These are phyloP conservation scores for Girardinichthys multiradiatus DNA, from an alignment of 2,113 vertebrate genomes.

Conservation along the genomic window DNA sequence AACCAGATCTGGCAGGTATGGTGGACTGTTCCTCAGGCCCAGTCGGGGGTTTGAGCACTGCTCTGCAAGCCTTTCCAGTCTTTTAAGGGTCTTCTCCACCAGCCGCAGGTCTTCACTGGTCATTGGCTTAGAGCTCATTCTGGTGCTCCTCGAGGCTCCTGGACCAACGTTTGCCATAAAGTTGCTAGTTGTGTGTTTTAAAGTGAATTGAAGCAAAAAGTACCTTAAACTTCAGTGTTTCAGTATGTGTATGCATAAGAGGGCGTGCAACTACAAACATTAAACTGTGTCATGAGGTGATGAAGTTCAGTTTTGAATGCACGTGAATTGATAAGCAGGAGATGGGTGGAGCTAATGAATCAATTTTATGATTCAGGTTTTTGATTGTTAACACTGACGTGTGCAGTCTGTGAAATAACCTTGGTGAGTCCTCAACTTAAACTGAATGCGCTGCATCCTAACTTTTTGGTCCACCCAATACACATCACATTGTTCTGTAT, in stretches of 20 bases:
- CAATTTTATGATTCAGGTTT: slow-evolving; percentile 12
- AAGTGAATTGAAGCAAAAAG: slow-evolving; percentile 18
- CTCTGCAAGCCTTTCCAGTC: slow-evolving; percentile 73
- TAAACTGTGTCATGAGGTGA: slow-evolving; percentile 7
- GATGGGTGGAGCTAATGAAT: background rate
- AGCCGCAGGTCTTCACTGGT: slow-evolving; percentile 54
- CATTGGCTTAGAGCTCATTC: slow-evolving; percentile 16
- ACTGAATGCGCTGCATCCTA: slow-evolving; percentile 21
- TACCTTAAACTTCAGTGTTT: slow-evolving; percentile 11
- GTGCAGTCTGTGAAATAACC: background rate
- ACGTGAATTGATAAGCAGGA: slow-evolving; percentile 6
- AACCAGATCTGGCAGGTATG: slow-evolving; percentile 82
- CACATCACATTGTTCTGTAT: slow-evolving; percentile 9
- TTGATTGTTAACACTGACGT: slow-evolving; percentile 9
- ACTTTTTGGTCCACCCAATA: slow-evolving; percentile 4
- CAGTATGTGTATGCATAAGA: slow-evolving; percentile 1
- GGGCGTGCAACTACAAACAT: slow-evolving; percentile 1
- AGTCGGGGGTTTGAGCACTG: slow-evolving; percentile 70
- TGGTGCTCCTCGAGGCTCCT: slow-evolving; percentile 20
- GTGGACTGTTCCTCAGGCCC: slow-evolving; percentile 80
- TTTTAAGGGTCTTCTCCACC: slow-evolving; percentile 74
- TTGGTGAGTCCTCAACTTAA: slow-evolving; percentile 12
- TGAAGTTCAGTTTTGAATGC: slow-evolving; percentile 19
- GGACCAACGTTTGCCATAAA: slow-evolving; percentile 65
- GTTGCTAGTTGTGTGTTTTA: slow-evolving; percentile 16